Evolutionary conservation across 2,113 vertebrate genomes (phyloP), one percentile per base, ranked within the genome.

Genomic region (Ariopsis seemanni): DNA sequence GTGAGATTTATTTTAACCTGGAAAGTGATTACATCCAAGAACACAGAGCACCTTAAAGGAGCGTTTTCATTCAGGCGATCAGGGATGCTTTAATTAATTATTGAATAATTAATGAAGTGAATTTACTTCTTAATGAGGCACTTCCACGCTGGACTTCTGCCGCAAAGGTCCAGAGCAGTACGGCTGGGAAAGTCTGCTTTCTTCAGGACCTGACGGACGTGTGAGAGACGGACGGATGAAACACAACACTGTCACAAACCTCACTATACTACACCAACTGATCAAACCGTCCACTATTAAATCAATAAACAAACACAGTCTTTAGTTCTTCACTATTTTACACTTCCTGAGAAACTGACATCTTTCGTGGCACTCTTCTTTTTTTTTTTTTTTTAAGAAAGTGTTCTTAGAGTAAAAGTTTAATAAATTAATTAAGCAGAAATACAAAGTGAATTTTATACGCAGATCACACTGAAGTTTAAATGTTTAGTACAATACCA

Each of bases 81-180:
- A 77, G 48, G 48, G 53, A 15, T 7, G 48, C 4, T 52, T 42
- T 42, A 85, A 60, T 57, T 42, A 85, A 60, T 14, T 57, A 65
- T 20, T 11, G 42, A 58, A 48, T n/a, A 42, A 85, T 53, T 27
- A 42, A 60, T 9, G 10, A 74, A 9, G 4, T 14, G 63, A 9
- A 8, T 93, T 94, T 98, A 99, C 97, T 97, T 99, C 94, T 94
- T 97, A 85, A 96, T 95, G 91, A 99, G 93, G 74, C 95, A 91
- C 92, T 95, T 98, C 98, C 98, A 99, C 60, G 95, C 90, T 0
- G 95, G 90, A 90, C 90, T 94, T 81, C 92, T 92, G 50, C 80
- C 92, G 91, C 98, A 99, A 89, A 96, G 58, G n/a, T 97, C 95
- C 82, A 97, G 75, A 15, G 97, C 97, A 88, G 90, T 90, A 25